Evolutionary conservation across 2,888 invertebrate species (phyloP), one percentile per base, ranked within the genome.

Genomic region (Pasiphila rectangulata): DNA sequence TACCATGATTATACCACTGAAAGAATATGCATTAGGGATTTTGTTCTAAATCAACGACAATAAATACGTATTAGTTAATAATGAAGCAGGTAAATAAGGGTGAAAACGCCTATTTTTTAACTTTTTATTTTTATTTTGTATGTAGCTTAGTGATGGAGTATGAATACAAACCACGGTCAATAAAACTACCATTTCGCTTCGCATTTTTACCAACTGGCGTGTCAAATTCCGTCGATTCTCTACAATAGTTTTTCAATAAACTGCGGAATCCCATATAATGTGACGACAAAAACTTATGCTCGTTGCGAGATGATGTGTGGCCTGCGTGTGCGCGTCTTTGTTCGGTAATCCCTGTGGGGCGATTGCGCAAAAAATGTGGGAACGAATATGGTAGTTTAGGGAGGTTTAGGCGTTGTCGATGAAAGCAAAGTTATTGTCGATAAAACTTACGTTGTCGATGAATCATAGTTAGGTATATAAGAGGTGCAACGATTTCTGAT

Each of bases 311-410:
- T 75, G 79, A 78, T 79, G 82, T 83, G 85, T 79, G 84, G 82
- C 74, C 78, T 76, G 76, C 75, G 74, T 65, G 49, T 69, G 69
- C 75, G 76, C 80, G 52, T 58, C 67, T 80, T 86, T 87, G 85
- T 86, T 80, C 64, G 69, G 64, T 76, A 74, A 82, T 77, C 80
- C 79, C 68, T 69, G 64, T 64, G 67, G 74, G 76, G 59, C 61
- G 57, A 54, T 63, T 66, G 64, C 54, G 69, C 76, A 85, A 86
- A 85, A 80, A 85, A 83, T 70, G 72, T 83, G 82, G 77, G 83
- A 83, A 83, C 67, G 69, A 54, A 63, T 63, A 61, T 64, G 63
- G 65, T 56, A 20, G 25, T 56, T 51, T 72, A 78, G 78, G 41
- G 75, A 58, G 60, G 77, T 39, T 24, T 29, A 17, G 1, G 5